Evolutionary conservation across 2,797 vertebrate species (phyloP), one percentile per base, ranked within the genome.

Genomic region (Sciaenops ocellatus): DNA sequence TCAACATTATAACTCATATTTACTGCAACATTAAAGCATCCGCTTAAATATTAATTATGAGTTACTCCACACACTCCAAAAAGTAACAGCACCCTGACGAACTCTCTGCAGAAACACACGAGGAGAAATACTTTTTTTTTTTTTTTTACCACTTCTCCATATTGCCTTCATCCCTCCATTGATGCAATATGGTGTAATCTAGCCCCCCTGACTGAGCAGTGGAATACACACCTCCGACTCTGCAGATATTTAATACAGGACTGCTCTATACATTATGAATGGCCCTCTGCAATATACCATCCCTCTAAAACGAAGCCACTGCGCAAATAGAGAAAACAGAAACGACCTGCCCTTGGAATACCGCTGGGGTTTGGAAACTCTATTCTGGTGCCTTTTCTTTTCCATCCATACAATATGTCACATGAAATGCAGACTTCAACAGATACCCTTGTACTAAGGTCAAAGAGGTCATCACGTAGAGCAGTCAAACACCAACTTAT

Each of bases 171-270:
- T 79, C 30, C 61, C 42, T 69, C 42, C 69, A 80, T 90, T 92
- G 91, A 93, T 88, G 90, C 88, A 92, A 91, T 85, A 72, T 67
- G 51, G 55, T 90, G 91, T 91, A 92, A 94, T 91, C 76, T 73
- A 75, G 78, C 72, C 61, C 57, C 50, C 28, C 48, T 69, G 77
- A 81, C 85, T 55, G 78, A 78, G 85, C 76, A 54, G 56, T 57
- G 79, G 75, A 87, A 90, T 56, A 69, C 60, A 72, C 87, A 83
- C 85, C 79, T 90, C 83, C 44, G 26, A 84, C 82, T 79, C 88
- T 83, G 90, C 85, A 91, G 92, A 92, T 91, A 94, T 93, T 92
- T 90, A 94, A 94, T 95, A 93, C 85, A 88, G 87, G 82, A 72
- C 76, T 64, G 59, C 78, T 59, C 86, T 87, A 93, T 94, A 89